Evolutionary conservation across 2,888 invertebrate species (phyloP).

Genomic region (Petrophora chlorosata): DNA sequence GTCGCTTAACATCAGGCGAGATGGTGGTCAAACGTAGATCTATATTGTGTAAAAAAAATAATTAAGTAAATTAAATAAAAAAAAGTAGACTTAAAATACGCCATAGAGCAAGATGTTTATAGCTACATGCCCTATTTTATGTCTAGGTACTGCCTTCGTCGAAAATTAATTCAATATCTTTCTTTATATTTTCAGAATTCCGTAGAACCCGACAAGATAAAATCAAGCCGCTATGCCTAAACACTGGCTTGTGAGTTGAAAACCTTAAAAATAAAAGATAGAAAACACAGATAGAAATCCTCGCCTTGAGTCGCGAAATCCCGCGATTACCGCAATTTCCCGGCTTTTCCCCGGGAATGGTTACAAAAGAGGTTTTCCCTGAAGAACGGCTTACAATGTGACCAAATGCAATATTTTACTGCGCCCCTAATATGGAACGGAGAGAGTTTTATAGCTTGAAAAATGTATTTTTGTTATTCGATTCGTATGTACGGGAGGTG

Average conservation of each 20-base stretch:
- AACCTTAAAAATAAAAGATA: slow-evolving; percentile 14
- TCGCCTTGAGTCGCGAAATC: slow-evolving; percentile 12
- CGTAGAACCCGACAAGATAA: too few species aligned
- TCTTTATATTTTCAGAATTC: too few species aligned
- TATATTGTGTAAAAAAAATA: too few species aligned
- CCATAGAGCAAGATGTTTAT: too few species aligned
- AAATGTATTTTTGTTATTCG: slow-evolving; percentile 34
- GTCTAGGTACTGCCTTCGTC: too few species aligned
- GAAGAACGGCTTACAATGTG: slow-evolving; percentile 27
- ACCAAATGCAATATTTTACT: slow-evolving; percentile 38
- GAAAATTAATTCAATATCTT: too few species aligned
- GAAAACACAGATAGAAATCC: slow-evolving; percentile 12
- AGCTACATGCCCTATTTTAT: too few species aligned
- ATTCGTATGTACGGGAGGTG: slow-evolving; percentile 4
- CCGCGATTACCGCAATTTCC: slow-evolving; percentile 23
- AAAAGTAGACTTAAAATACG: too few species aligned
- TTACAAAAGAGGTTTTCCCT: slow-evolving; percentile 20
- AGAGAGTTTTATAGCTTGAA: slow-evolving; percentile 34
- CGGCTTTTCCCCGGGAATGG: slow-evolving; percentile 11
- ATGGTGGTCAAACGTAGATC: too few species aligned
- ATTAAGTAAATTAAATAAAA: too few species aligned
- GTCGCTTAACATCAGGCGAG: too few species aligned
- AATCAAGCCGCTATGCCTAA: too few species aligned
- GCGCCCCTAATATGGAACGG: slow-evolving; percentile 26
- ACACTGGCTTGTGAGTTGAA: slow-evolving; percentile 1